Evolutionary conservation across 1,140 invertebrate genomes (phyloP).

Genomic region (Acromyrmex echinatior): DNA sequence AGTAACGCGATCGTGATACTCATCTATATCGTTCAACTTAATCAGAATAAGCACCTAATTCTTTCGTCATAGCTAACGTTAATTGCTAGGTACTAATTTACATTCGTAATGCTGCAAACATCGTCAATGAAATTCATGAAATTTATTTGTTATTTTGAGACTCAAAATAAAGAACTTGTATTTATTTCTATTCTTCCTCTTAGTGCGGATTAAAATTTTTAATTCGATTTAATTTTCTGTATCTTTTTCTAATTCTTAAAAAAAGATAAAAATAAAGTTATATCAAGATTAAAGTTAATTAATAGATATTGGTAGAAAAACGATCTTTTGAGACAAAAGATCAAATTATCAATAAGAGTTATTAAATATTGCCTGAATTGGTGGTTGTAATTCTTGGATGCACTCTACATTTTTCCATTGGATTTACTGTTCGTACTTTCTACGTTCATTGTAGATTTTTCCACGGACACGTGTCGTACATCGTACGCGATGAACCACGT

Average conservation of each 20-base stretch:
- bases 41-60: not conserved
- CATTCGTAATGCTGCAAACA: not conserved
- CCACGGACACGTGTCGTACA: not conserved
- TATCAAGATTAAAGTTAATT: too few relatives aligned
- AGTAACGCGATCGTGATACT: conserved; percentile 14
- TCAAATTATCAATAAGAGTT: not conserved
- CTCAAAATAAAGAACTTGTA: not conserved
- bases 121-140: not conserved
- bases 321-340: not conserved
- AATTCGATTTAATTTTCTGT: too few relatives aligned
- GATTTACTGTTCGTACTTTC: not conserved
- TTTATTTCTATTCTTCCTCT: too few relatives aligned
- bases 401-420: not conserved
- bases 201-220: too few relatives aligned
- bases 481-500: not conserved
- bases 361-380: not conserved
- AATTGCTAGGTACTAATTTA: not conserved
- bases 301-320: too few relatives aligned
- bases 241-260: too few relatives aligned
- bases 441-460: conserved; percentile 10
- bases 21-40: not conserved
- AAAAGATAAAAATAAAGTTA: too few relatives aligned
- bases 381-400: not conserved
- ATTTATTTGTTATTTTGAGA: not conserved
- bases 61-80: not conserved